Evolutionary conservation across 2,888 invertebrate genomes (phyloP).

Genomic region (Cheilosia vernalis): DNA sequence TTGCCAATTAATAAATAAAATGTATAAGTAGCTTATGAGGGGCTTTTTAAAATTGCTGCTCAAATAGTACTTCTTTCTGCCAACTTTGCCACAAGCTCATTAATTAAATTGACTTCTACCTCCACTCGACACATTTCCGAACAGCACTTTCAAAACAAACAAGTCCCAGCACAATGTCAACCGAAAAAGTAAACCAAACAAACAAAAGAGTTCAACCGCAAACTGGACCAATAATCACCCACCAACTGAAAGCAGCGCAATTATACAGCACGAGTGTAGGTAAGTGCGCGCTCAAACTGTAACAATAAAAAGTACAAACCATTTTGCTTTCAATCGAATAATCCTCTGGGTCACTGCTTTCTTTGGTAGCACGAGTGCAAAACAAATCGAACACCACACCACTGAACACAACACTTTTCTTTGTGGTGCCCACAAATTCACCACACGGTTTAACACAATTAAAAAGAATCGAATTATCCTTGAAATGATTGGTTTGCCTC

Average conservation of each 20-base stretch:
- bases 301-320: constrained; percentile 46
- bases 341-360: constrained; percentile 46
- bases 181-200: not conserved
- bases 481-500: constrained; percentile 35
- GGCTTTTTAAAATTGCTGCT: no score
- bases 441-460: constrained; percentile 28
- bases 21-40: no score
- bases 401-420: constrained; percentile 4
- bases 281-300: not conserved
- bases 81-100: no score
- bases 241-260: constrained; percentile 26
- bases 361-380: constrained; percentile 10
- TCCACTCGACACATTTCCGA: not conserved
- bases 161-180: not conserved
- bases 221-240: not conserved
- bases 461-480: constrained; percentile 68
- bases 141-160: not conserved
- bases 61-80: no score
- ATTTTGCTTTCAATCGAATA: constrained; percentile 61
- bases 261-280: not conserved
- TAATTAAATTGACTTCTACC: no score
- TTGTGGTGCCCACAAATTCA: constrained; percentile 20
- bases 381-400: not conserved
- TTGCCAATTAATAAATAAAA: no score
- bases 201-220: constrained; percentile 34